phyloP scores from a whole-genome alignment of 2,888 invertebrate genomes.

The Zygaena filipendulae region DNA sequence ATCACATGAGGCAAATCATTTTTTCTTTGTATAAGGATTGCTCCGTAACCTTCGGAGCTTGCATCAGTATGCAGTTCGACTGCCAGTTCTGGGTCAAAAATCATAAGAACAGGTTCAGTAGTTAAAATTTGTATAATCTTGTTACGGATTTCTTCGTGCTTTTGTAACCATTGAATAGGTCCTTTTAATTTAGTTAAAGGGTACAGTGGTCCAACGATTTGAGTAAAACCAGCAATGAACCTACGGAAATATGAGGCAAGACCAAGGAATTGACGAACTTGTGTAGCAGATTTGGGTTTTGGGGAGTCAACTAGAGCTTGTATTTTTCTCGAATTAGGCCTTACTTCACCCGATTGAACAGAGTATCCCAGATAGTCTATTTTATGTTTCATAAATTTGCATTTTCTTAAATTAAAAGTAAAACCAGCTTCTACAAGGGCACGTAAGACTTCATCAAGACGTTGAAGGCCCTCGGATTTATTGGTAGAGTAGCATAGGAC shows the following conservation, averaged over 20 bases:
- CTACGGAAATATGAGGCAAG: conserved; percentile 16
- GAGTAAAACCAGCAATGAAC: conserved; percentile 17
- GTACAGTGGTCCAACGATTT: conserved; percentile 9
- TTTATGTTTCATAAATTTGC: conserved; percentile 15
- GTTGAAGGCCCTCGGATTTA: conserved; percentile 8
- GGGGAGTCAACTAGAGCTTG: conserved; percentile 12
- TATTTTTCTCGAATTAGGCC: conserved; percentile 14
- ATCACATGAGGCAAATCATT: conserved; percentile 6
- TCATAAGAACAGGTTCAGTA: conserved; percentile 10
- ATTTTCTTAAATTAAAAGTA: conserved; percentile 16
- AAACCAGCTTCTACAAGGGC: conserved; percentile 13
- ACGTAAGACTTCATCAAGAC: conserved; percentile 8
- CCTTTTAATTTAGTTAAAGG: too few species aligned
- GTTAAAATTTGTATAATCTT: conserved; percentile 8
- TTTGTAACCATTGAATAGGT: conserved; percentile 15
- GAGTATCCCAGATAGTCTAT: conserved; percentile 15
- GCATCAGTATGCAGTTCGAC: conserved; percentile 18
- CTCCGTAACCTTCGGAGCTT: conserved; percentile 15
- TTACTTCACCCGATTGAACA: conserved; percentile 9
- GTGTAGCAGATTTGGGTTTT: conserved; percentile 13
- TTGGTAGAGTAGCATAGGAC: conserved; percentile 12
- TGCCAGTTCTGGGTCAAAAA: conserved; percentile 14
- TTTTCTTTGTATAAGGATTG: conserved; percentile 13
- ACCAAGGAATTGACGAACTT: conserved; percentile 18
- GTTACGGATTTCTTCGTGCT: conserved; percentile 13